phyloP scores from a whole-genome alignment of 2,113 vertebrate species.

The Ochotona curzoniae region DNA sequence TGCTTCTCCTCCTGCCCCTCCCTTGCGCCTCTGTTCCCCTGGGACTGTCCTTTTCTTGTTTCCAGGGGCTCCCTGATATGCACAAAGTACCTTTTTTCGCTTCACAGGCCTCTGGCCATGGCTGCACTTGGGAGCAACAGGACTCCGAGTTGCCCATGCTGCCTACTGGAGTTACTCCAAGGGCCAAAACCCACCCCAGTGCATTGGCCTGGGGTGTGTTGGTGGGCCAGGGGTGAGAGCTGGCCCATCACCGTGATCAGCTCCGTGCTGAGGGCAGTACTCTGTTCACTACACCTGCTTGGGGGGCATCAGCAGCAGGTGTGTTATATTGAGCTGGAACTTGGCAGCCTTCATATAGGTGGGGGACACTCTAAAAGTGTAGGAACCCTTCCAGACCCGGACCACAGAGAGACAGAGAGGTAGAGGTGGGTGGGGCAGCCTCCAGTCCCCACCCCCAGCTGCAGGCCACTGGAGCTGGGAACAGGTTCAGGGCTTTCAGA shows the following conservation, averaged over 20 bases:
- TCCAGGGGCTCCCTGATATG: neutral
- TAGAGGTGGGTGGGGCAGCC: rapidly evolving
- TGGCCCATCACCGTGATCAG: neutral
- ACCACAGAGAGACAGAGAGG: neutral
- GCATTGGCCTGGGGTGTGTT: neutral
- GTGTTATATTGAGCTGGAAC: neutral
- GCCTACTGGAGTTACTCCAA: too few relatives aligned
- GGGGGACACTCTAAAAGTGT: neutral
- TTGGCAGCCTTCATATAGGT: neutral
- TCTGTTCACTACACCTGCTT: neutral
- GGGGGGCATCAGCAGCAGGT: neutral
- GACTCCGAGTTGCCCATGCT: too few relatives aligned
- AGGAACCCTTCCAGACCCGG: neutral
- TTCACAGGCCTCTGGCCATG: too few relatives aligned
- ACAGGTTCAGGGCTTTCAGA: rapidly evolving
- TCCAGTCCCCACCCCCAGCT: neutral
- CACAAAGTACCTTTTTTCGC: too few relatives aligned
- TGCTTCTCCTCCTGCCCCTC: neutral
- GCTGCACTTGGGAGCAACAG: neutral
- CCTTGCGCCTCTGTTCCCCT: neutral
- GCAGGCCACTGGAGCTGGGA: neutral
- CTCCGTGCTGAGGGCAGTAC: neutral
- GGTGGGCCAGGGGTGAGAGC: neutral
- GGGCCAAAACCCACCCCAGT: too few relatives aligned
- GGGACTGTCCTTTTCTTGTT: neutral